Evolutionary conservation across 2,888 invertebrate genomes (phyloP), one percentile per base, ranked within the genome.

Genomic region (Pteria penguin): DNA sequence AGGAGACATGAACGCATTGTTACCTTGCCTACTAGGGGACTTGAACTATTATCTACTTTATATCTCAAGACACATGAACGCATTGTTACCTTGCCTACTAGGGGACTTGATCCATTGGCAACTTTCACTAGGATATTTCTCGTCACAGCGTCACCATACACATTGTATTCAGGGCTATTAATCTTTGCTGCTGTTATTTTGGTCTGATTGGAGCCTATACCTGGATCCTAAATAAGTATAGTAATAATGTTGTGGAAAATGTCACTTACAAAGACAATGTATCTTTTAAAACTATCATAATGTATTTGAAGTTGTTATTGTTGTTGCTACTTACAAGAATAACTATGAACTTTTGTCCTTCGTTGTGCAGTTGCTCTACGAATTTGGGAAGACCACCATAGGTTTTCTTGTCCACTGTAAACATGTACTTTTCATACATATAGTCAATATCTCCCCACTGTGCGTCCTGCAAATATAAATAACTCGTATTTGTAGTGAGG

Each of bases 61-160:
- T n/a, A n/a, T n/a, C n/a, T n/a, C n/a, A n/a, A n/a, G n/a, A n/a
- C n/a, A n/a, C n/a, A n/a, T n/a, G n/a, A n/a, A n/a, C n/a, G n/a
- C n/a, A n/a, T n/a, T n/a, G n/a, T 45, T 70, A 89, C 89, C 81
- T 82, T 60, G 29, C 88, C 90, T 36, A 85, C 54, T 1, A 90
- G 69, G 1, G 79, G 67, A 2, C 94, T 94, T 29, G 45, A 45
- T 8, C 83, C 86, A 1, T 93, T 92, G 4, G 86, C 80, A 88
- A 96, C 95, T 87, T 95, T 96, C n/a, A 97, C 93, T 85, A 96
- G 96, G 72, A 97, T 93, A 76, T 94, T 94, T 93, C 94, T 93
- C 76, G 94, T 93, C 0, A 96, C 84, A 0, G 96, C 97, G 69
- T 95, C 94, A 82, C 96, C 96, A 90, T 94, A 96, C 0, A 97